Conservation (phyloP, 2,888 invertebrate species). For the Axea sp. region DNA sequence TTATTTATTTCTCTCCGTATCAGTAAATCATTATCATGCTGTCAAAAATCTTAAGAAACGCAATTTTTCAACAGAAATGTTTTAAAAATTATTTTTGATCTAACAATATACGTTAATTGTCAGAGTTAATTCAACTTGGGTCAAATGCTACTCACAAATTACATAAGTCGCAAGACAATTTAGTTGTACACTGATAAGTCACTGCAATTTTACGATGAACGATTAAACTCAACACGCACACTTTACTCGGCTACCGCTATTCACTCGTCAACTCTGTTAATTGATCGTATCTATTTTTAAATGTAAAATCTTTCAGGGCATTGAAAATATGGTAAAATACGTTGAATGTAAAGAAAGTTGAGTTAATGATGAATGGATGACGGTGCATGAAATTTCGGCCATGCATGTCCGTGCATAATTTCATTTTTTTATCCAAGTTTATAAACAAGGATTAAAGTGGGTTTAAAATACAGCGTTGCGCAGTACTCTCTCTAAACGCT, state of each 20-base stretch:
- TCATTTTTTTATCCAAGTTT: conserved; percentile 3
- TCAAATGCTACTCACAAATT: conserved; percentile 17
- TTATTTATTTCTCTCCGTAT: too few relatives aligned
- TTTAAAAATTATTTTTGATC: too few relatives aligned
- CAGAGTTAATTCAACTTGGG: conserved; percentile 18
- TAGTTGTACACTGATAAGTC: too few relatives aligned
- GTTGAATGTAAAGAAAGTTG: too few relatives aligned
- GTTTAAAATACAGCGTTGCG: background rate
- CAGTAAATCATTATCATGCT: too few relatives aligned
- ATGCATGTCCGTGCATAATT: conserved; percentile 16
- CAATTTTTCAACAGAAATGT: too few relatives aligned
- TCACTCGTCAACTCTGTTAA: too few relatives aligned
- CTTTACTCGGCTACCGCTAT: too few relatives aligned
- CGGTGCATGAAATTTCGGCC: conserved; percentile 26
- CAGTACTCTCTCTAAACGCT: conserved; percentile 7
- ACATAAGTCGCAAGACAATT: conserved; percentile 4
- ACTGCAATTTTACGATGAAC: too few relatives aligned
- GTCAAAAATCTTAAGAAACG: too few relatives aligned
- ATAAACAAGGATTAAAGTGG: background rate
- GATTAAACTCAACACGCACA: background rate
- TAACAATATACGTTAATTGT: conserved; percentile 24
- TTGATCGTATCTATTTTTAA: conserved; percentile 7
- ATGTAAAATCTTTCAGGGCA: background rate
- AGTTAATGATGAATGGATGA: conserved; percentile 10
- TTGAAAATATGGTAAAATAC: conserved; percentile 28